phyloP scores from a whole-genome alignment of 2,888 invertebrate genomes.

The Cataglyphis rosenhaueri region DNA sequence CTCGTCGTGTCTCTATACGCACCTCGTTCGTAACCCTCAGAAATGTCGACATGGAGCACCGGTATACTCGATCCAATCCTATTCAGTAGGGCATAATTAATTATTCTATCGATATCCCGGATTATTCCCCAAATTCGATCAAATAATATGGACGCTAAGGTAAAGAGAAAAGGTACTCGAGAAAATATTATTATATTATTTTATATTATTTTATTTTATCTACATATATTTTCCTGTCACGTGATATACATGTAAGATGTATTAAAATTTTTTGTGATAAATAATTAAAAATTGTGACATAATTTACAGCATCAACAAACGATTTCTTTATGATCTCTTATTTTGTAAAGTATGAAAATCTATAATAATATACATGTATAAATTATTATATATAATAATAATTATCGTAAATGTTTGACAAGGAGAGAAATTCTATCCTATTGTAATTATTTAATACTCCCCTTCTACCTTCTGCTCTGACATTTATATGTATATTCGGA shows the following conservation, averaged over 20 bases:
- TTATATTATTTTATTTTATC: not conserved
- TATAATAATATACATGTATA: not conserved
- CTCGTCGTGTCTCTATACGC: constrained; percentile 71
- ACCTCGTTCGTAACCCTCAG: constrained; percentile 76
- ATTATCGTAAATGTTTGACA: not conserved
- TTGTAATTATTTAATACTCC: constrained; percentile 84
- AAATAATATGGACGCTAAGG: not conserved
- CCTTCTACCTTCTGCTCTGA: constrained; percentile 78
- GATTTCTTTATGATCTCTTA: not conserved
- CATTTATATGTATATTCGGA: constrained; percentile 82
- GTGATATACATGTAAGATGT: not conserved
- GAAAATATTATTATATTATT: constrained; percentile 1
- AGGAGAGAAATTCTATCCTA: constrained; percentile 44
- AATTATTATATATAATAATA: not conserved
- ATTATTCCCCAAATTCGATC: constrained; percentile 12
- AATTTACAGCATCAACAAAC: not conserved
- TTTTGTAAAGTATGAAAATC: constrained; percentile 1
- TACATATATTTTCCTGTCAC: not conserved
- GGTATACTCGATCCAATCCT: constrained; percentile 69
- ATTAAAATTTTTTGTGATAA: not conserved
- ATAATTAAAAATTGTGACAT: not conserved
- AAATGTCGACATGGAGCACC: constrained; percentile 64
- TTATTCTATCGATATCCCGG: constrained; percentile 49
- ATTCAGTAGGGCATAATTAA: constrained; percentile 69
- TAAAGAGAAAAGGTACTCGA: not conserved